These are phyloP conservation scores for Eupithecia abbreviata DNA, from an alignment of 2,888 invertebrate genomes.

Conservation along the genomic window DNA sequence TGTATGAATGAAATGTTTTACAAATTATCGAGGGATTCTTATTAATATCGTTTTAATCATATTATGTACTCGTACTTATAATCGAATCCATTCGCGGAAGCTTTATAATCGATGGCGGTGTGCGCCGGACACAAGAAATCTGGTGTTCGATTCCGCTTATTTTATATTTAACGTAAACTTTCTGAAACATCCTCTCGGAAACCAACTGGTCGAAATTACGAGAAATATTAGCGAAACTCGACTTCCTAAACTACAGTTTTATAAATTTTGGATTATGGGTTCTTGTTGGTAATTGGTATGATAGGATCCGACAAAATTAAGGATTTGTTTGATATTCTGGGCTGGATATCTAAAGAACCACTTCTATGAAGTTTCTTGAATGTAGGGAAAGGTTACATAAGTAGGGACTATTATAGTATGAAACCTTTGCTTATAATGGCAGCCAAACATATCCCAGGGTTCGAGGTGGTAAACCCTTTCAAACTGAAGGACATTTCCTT, in stretches of 20 bases:
- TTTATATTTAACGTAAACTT: constrained; percentile 6
- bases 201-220: constrained; percentile 15
- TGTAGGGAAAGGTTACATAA: too few species aligned
- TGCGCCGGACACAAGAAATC: constrained; percentile 10
- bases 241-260: neutral
- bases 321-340: neutral
- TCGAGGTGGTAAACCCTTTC: neutral
- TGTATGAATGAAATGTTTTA: neutral
- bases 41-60: neutral
- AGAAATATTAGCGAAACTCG: neutral
- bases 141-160: constrained; percentile 16
- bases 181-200: constrained; percentile 16
- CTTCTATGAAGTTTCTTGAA: neutral
- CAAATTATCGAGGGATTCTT: neutral
- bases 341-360: neutral
- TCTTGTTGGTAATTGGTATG: neutral
- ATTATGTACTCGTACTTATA: neutral
- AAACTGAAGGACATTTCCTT: neutral
- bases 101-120: neutral
- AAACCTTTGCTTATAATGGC: neutral
- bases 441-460: neutral
- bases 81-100: neutral
- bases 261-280: neutral
- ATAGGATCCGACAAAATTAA: neutral
- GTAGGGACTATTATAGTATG: neutral